These are phyloP conservation scores for Oryzias celebensis DNA, from an alignment of 2,113 vertebrate genomes.

Conservation along the genomic window DNA sequence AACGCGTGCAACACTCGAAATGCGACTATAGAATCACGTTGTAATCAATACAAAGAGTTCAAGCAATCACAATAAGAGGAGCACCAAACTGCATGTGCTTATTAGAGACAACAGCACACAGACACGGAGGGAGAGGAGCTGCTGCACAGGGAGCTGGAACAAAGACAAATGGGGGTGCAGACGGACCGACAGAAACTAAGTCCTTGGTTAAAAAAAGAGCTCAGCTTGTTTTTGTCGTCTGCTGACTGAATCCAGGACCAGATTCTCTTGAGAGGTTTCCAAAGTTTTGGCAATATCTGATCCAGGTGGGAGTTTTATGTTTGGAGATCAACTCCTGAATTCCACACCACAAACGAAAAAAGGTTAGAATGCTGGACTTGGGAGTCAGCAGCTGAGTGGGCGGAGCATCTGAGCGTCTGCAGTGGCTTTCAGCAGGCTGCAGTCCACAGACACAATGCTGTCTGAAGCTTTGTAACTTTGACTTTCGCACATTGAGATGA, in stretches of 20 bases:
- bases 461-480: constrained; percentile 8
- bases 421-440: neutral
- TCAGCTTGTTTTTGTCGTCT: constrained; percentile 36
- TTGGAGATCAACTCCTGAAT: constrained; percentile 27
- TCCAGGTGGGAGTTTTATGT: constrained; percentile 37
- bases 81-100: constrained; percentile 58
- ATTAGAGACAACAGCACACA: constrained; percentile 46
- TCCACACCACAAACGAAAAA: constrained; percentile 20
- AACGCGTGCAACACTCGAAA: constrained; percentile 29
- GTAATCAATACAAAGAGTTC: constrained; percentile 23
- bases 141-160: constrained; percentile 41
- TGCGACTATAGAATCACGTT: constrained; percentile 21
- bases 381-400: no score
- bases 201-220: constrained; percentile 32
- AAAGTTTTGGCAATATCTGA: constrained; percentile 10
- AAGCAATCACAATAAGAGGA: constrained; percentile 51
- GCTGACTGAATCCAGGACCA: constrained; percentile 34
- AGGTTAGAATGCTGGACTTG: constrained; percentile 13
- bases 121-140: constrained; percentile 35
- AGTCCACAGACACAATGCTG: constrained; percentile 10
- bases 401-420: neutral
- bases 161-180: constrained; percentile 23
- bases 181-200: constrained; percentile 41
- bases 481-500: constrained; percentile 12
- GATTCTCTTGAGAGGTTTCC: constrained; percentile 6